Conservation (phyloP, 2,888 invertebrate genomes). For the Candidula unifasciata region DNA sequence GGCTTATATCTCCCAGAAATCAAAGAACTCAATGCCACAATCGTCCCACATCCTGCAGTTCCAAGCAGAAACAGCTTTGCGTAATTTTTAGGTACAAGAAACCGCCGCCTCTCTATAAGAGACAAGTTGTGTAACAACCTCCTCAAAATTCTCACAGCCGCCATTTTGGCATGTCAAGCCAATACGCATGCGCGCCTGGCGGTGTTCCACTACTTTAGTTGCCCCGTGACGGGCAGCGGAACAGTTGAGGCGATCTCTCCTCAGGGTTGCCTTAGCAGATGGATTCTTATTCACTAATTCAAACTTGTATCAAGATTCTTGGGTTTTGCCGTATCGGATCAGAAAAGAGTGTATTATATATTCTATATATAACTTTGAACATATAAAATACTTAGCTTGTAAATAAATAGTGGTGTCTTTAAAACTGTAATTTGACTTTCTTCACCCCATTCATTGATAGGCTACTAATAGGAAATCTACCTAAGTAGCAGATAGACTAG, state of each 20-base stretch:
- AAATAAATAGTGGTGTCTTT: background rate
- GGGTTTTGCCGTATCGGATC: background rate
- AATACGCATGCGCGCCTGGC: constrained; percentile 21
- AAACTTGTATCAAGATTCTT: background rate
- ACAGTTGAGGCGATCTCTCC: constrained; percentile 20
- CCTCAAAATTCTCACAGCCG: constrained; percentile 24
- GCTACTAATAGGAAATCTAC: background rate
- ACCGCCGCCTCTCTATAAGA: background rate
- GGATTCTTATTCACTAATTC: constrained; percentile 19
- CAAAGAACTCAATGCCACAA: constrained; percentile 10
- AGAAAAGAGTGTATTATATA: background rate
- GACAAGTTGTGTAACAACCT: background rate
- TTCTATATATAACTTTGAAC: background rate
- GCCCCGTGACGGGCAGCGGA: constrained; percentile 19
- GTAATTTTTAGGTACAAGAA: background rate
- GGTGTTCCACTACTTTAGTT: constrained; percentile 23
- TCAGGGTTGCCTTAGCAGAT: background rate
- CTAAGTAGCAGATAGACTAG: background rate
- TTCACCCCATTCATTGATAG: constrained; percentile 37
- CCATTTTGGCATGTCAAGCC: constrained; percentile 35
- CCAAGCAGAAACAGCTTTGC: constrained; percentile 10
- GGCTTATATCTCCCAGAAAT: background rate
- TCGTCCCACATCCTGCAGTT: constrained; percentile 26
- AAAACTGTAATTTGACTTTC: constrained; percentile 30
- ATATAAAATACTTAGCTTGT: background rate